A percentile compares a stretch with the other conserved stretches of the same genome.
Conservation (phyloP, 2,888 invertebrate genomes). For the Drosophila rubida region DNA sequence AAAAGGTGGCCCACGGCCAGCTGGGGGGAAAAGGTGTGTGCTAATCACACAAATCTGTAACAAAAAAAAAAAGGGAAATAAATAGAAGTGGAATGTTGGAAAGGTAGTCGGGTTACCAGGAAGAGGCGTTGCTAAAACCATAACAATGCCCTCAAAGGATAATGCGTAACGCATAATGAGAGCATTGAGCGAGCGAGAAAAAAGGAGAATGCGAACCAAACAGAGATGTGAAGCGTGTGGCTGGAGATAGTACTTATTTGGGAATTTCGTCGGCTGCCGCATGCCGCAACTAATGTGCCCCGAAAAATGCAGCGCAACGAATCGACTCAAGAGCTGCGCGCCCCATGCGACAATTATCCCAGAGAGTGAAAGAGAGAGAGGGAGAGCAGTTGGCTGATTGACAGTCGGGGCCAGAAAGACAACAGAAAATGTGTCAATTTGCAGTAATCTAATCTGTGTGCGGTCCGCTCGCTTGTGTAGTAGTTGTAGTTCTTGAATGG, state of each 20-base stretch:
- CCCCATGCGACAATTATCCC: constrained; percentile 40
- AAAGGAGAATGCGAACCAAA: constrained; percentile 18
- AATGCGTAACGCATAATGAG: constrained; percentile 76
- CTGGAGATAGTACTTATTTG: constrained; percentile 14
- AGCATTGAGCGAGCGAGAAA: constrained; percentile 31
- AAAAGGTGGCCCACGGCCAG: constrained; percentile 32
- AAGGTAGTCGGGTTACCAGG: constrained; percentile 75
- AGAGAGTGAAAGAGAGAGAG: background rate
- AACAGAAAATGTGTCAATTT: constrained; percentile 76
- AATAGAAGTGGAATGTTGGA: constrained; percentile 2
- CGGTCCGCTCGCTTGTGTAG: constrained; percentile 43
- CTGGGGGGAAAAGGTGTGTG: constrained; percentile 59
- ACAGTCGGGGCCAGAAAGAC: constrained; percentile 38
- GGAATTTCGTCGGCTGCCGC: constrained; percentile 7
- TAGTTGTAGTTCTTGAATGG: background rate
- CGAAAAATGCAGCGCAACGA: constrained; percentile 62
- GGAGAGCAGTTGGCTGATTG: constrained; percentile 36
- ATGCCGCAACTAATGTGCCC: constrained; percentile 53
- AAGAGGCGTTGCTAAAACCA: constrained; percentile 73
- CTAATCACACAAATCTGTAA: constrained; percentile 61
- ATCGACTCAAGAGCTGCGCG: constrained; percentile 59
- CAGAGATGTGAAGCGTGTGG: constrained; percentile 48
- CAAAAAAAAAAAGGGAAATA: constrained; percentile 10
- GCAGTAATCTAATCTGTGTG: constrained; percentile 78
- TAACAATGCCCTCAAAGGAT: constrained; percentile 69